Base-by-base conservation (phyloP, 2,113 vertebrate species). In the Baryphthengus martii region DNA sequence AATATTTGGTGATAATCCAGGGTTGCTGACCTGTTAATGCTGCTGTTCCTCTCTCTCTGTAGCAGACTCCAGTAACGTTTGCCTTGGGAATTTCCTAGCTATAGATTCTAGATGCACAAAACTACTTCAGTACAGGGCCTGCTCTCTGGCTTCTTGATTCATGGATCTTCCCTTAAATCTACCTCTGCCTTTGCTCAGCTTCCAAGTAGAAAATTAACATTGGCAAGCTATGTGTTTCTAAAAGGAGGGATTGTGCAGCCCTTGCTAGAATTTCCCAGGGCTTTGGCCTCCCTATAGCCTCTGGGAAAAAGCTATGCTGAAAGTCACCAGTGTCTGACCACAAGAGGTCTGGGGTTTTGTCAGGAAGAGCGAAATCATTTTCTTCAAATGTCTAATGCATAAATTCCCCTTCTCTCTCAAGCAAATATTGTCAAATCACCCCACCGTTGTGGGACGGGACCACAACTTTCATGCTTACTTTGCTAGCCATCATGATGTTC, bases 401-500 rank as follows among this genome's bases (percentile, higher is more conserved):
- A 77, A 63, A 75, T 85, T 80, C 50, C 31, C 14, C 50, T 85
- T 78, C 24, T 90, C 1, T 89, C 65, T 90, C 67, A 66, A 56
- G 56, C 9, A n/a, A 50, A 40, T 53, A 31, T 53, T 73, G 33
- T 65, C 86, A 72, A 19, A 18, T 68, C 52, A 29, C 18, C 39
- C 17, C 81, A 66, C 26, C 9, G 8, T 2, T 76, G 37, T 26
- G 33, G 55, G 50, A 77, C 35, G 11, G 40, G 13, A 80, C n/a
- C 67, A 39, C 56, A 74, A 10, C 20, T 39, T 59, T 66, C 35
- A 3, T 44, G 33, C 86, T 96, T 96, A 97, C 97, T 95, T 97
- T 97, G 94, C 85, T 68, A 56, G 70, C 72, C 71, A 84, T 76
- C 59, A 91, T 80, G 77, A 88, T 84, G 93, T 96, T 96, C 52